Base-by-base conservation (phyloP, 2,797 vertebrate genomes). In the Sebastes kiyomatsui region DNA sequence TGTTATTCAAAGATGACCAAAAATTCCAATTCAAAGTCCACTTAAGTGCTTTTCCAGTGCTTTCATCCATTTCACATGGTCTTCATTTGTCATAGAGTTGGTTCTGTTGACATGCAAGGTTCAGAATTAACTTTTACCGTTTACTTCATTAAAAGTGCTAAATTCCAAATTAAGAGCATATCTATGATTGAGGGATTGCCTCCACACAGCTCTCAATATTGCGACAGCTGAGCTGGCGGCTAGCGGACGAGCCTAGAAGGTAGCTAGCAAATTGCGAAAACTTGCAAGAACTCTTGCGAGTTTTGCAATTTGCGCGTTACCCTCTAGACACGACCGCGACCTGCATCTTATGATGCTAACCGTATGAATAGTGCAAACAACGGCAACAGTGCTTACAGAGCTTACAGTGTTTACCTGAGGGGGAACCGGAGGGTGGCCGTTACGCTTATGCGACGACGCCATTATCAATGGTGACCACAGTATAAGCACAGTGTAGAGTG, bases 361-460 rank as follows among this genome's bases (percentile, higher is more conserved):
- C 7, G 20, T 4, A 22, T n/a, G 49, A 52, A 52, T n/a, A 52
- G 20, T 52, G 20, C 0, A 52, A 52, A 52, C 49, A 52, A 52
- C 49, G 0, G 20, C 4, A 52, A 52, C 49, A 5, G 4, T n/a
- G 49, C 49, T 52, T 20, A 52, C 20, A 52, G 20, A n/a, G 49
- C 20, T 49, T 4, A 49, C 42, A 49, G 42, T 49, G 42, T 49
- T 49, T 46, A 46, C 42, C 42, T 46, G 16, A 46, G 42, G 42
- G 42, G 16, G 42, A 46, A 42, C 38, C 6, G 14, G 14, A 42
- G 14, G 38, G 38, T 42, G 38, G 38, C 0, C 38, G 0, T 42
- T 0, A 42, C 38, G 1, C 42, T 49, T 49, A 49, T 20, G 46
- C 46, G 18, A n/a, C 4, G 8, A 52, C 4, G 0, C 46, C 46